Evolutionary conservation across 2,797 vertebrate genomes (phyloP), one percentile per base, ranked within the genome.

Genomic region (Echiichthys vipera): DNA sequence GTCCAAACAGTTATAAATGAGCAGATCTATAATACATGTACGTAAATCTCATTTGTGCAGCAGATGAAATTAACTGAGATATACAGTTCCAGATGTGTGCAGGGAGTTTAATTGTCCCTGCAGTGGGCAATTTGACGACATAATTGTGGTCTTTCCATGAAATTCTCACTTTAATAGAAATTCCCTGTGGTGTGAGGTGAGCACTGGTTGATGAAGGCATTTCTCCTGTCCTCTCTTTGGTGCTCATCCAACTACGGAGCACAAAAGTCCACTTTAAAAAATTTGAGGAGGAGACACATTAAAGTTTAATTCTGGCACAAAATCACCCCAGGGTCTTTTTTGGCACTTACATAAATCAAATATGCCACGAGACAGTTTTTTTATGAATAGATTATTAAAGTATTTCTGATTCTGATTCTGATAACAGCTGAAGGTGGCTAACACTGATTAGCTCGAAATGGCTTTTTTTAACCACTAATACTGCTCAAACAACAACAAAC

Each of bases 111-210:
- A 89, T 81, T 55, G 70, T 63, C 46, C 25, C 47, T 36, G 49
- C 42, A 25, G 57, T 29, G 74, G 64, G 57, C 72, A 71, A 40
- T 85, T 81, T 81, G 56, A 78, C 63, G 37, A 39, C 58, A 24
- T 74, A 76, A 85, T 78, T 70, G 61, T 54, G 50, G 42, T 13
- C 34, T 79, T 79, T 67, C 68, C 49, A 58, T 75, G 17, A 84
- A 73, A 79, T 55, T 46, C 63, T 62, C 39, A 12, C 10, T 17
- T 57, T 85, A 63, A 78, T 53, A 76, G 68, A 69, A 22, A 40
- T 78, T 69, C 36, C 73, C 54, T 1, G 5, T 7, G 24, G 37
- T 22, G 63, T 14, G 49, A 66, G 63, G 64, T 25, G 73, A 75
- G 69, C 3, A 11, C 37, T 27, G 42, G 12, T 18, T 42, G 34